These are phyloP conservation scores for Isoperla grammatica DNA, from an alignment of 2,888 invertebrate genomes.

Conservation along the genomic window DNA sequence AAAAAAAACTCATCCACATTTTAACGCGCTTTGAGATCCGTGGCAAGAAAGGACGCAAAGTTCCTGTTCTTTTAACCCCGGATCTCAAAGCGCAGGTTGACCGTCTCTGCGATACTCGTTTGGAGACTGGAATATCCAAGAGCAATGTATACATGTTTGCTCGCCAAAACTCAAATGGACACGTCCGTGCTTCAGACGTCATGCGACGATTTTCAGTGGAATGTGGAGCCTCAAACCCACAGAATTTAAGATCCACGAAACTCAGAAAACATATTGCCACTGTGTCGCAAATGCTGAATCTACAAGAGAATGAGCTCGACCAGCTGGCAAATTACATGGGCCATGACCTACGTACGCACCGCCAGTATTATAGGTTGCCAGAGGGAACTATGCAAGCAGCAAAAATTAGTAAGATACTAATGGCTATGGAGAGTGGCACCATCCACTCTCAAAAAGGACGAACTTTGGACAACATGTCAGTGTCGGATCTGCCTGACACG, in stretches of 20 bases:
- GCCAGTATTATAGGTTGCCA: neutral
- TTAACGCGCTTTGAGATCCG: neutral
- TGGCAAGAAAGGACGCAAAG: conserved; percentile 12
- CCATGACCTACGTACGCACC: neutral
- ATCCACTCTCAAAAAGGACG: too few relatives aligned
- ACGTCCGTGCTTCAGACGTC: conserved; percentile 2
- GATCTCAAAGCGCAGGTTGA: conserved; percentile 20
- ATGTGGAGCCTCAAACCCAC: neutral
- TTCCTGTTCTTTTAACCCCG: neutral
- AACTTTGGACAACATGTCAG: too few relatives aligned
- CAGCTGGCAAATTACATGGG: conserved; percentile 3
- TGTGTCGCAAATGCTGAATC: conserved; percentile 3
- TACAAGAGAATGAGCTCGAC: neutral
- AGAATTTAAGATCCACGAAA: neutral
- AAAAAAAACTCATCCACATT: too few relatives aligned
- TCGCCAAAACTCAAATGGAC: neutral
- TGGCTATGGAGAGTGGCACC: neutral
- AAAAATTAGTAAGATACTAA: conserved; percentile 1
- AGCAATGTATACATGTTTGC: conserved; percentile 26
- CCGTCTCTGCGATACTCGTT: conserved; percentile 27
- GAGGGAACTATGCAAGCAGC: conserved; percentile 5
- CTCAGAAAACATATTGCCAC: conserved; percentile 9
- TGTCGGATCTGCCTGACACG: too few relatives aligned
- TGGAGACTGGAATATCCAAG: conserved; percentile 19
- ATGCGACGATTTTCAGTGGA: neutral